Conservation (phyloP, 2,797 vertebrate genomes). For the Gadopsis marmoratus region DNA sequence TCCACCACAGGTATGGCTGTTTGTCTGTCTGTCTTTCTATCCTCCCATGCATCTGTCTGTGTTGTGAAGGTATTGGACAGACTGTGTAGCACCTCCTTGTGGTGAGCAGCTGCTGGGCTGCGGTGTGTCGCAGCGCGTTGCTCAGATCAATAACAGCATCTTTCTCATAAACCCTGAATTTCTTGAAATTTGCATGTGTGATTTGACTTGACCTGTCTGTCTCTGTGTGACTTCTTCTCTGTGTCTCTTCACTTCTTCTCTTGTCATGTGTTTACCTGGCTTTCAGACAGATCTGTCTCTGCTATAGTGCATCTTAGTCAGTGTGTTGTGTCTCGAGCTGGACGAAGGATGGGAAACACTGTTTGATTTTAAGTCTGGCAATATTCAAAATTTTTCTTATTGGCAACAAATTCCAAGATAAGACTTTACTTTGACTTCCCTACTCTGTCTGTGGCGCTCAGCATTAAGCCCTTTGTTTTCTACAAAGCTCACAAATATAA, state of each 20-base stretch:
- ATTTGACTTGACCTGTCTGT: slow-evolving; percentile 44
- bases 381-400: slow-evolving; percentile 6
- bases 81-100: slow-evolving; percentile 1
- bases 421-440: neutral
- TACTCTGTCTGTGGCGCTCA: neutral
- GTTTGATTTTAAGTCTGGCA: neutral
- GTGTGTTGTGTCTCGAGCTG: slow-evolving; percentile 31
- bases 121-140: neutral
- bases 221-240: slow-evolving; percentile 25
- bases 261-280: slow-evolving; percentile 32
- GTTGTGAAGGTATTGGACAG: neutral
- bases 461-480: neutral
- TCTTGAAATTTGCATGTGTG: slow-evolving; percentile 33
- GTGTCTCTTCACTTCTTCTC: slow-evolving; percentile 40
- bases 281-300: slow-evolving; percentile 55
- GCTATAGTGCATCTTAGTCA: slow-evolving; percentile 5
- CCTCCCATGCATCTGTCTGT: neutral
- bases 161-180: neutral
- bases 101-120: neutral
- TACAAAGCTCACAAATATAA: neutral
- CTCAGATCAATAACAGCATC: slow-evolving; percentile 21
- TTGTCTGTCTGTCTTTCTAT: slow-evolving; percentile 5
- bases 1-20: slow-evolving; percentile 72
- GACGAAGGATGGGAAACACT: slow-evolving; percentile 47
- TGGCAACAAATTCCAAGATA: neutral